Conservation (phyloP, 1,140 invertebrate genomes). For the Aphelenchoides fujianensis region DNA sequence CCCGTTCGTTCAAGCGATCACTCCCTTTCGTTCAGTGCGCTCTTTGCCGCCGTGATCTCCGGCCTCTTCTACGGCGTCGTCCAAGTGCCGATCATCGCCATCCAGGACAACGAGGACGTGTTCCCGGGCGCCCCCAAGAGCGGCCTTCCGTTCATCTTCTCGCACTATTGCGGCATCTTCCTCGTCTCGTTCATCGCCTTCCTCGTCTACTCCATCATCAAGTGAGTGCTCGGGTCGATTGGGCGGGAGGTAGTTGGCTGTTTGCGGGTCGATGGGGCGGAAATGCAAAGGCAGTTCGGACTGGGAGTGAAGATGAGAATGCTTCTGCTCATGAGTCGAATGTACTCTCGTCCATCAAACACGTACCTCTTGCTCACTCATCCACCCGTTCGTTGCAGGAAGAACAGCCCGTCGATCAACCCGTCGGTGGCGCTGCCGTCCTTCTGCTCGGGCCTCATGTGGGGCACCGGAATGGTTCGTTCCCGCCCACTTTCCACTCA, state of each 20-base stretch:
- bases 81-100: conserved; percentile 14
- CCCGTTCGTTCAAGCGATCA: not conserved
- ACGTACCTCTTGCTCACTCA: too few species aligned
- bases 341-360: too few species aligned
- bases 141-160: conserved; percentile 40
- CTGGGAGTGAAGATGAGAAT: too few species aligned
- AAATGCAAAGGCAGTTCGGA: too few species aligned
- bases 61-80: not conserved
- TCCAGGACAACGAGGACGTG: conserved; percentile 37
- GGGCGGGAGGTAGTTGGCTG: too few species aligned
- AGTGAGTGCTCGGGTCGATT: too few species aligned
- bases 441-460: not conserved
- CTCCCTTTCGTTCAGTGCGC: conserved; percentile 2
- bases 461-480: not conserved
- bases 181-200: conserved; percentile 34
- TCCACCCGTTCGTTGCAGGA: conserved; percentile 21
- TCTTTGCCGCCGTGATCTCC: not conserved
- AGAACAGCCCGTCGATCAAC: conserved; percentile 38
- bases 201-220: conserved; percentile 23
- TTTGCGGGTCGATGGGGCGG: too few species aligned
- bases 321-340: too few species aligned
- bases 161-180: conserved; percentile 46
- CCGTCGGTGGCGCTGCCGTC: not conserved
- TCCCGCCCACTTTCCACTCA: too few species aligned
- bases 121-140: conserved; percentile 19